Evolutionary conservation across 2,113 vertebrate species (phyloP), one percentile per base, ranked within the genome.

Genomic region (Mastomys natalensis): DNA sequence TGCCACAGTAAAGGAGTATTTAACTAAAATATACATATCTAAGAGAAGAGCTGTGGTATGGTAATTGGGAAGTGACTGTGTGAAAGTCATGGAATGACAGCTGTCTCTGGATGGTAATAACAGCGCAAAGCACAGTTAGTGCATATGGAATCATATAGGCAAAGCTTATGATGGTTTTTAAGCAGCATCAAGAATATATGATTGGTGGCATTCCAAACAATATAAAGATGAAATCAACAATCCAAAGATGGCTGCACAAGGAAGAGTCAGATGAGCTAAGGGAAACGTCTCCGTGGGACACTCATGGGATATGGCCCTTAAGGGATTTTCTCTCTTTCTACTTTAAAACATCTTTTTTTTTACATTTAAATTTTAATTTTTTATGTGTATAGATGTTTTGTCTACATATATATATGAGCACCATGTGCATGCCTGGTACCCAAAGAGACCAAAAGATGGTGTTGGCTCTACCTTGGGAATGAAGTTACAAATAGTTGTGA

Each of bases 291-390:
- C 74, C 37, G 86, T 58, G 1, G 9, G 31, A 48, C 64, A 24
- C 26, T 88, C 8, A 55, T 72, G 76, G n/a, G n/a, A 40, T 81
- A 3, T 12, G 80, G 43, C 8, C 58, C 45, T 73, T 26, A 34
- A 84, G 55, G 53, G 12, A 13, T 72, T 96, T 96, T 51, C 40
- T 96, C 95, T 45, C 45, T 84, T 62, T 82, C 55, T n/a, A 84
- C 12, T 60, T 60, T 43, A 84, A 29, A 80, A 66, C 64, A 66
- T 12, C n/a, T n/a, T n/a, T 40, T 43, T 40, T 40, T 40, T 73
- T 45, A 45, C 22, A 74, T 45, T 26, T 45, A 74, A 11, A 43
- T 26, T 26, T 24, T 11, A 40, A 19, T 66, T 19, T 66, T 60
- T 82, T 1, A 43, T 10, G 15, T 64, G 8, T 19, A 16, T 85